Evolutionary conservation across 2,113 vertebrate genomes (phyloP).

Genomic region (Holacanthus passer): DNA sequence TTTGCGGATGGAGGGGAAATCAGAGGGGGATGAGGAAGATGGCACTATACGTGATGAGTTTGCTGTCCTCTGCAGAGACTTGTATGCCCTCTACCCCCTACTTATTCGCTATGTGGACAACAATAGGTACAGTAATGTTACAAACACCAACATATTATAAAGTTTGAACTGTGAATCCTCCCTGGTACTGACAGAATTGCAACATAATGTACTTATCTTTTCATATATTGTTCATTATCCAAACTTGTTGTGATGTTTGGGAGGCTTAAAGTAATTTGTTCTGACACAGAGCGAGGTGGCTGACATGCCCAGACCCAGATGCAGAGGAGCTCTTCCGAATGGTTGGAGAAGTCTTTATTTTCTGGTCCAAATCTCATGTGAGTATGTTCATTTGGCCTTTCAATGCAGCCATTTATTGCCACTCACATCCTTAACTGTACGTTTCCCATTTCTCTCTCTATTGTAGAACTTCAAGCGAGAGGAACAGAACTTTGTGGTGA

Average conservation of each 20-base stretch:
- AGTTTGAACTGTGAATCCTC: background rate
- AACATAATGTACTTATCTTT: background rate
- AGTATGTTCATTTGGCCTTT: constrained; percentile 66
- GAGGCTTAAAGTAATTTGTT: background rate
- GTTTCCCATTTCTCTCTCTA: background rate
- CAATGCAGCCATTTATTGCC: background rate
- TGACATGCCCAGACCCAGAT: constrained; percentile 89
- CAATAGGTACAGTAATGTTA: constrained; percentile 87
- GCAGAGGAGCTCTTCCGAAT: constrained; percentile 96
- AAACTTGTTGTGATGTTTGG: background rate
- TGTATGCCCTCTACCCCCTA: constrained; percentile 95
- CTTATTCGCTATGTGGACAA: constrained; percentile 98
- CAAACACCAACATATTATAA: background rate
- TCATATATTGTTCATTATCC: background rate
- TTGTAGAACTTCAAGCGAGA: constrained; percentile 94
- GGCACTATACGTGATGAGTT: constrained; percentile 94
- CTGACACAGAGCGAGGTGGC: constrained; percentile 90
- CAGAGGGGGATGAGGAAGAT: constrained; percentile 89
- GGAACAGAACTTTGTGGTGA: constrained; percentile 97
- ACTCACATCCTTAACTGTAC: background rate
- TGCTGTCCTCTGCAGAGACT: constrained; percentile 94
- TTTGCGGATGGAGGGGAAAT: constrained; percentile 92
- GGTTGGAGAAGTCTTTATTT: constrained; percentile 97
- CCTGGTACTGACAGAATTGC: background rate
- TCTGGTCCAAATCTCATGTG: constrained; percentile 98